phyloP scores from a whole-genome alignment of 2,797 vertebrate species.

The Phataginus tetradactyla region DNA sequence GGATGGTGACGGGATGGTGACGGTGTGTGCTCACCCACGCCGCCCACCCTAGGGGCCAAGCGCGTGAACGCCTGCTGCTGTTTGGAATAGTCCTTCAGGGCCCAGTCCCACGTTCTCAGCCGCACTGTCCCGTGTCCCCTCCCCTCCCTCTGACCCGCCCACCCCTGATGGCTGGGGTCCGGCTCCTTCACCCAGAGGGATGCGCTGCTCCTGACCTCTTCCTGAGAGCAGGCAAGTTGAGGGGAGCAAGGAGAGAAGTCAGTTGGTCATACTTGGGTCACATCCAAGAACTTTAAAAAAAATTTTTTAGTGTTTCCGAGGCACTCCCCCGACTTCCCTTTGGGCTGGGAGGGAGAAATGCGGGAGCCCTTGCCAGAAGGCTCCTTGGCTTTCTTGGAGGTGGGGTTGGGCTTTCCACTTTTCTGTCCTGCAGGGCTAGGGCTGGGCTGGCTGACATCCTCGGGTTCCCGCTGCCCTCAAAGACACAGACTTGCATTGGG shows the following conservation, averaged over 20 bases:
- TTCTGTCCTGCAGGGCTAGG: neutral
- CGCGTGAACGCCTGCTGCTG: accelerated
- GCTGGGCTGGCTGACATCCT: neutral
- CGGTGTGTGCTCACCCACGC: accelerated
- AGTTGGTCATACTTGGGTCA: neutral
- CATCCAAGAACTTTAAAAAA: neutral
- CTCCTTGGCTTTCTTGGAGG: neutral
- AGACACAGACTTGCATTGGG: neutral
- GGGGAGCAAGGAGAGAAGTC: neutral
- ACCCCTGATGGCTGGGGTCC: neutral
- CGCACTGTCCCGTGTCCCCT: neutral
- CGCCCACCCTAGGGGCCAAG: accelerated
- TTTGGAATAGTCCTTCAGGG: neutral
- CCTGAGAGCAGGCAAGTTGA: neutral
- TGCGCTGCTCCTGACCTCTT: neutral
- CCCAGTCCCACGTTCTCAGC: neutral
- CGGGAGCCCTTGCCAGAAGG: neutral
- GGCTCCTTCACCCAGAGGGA: neutral
- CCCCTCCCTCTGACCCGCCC: neutral
- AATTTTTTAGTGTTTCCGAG: neutral
- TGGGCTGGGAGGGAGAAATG: neutral
- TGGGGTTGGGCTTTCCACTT: neutral
- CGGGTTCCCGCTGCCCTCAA: neutral
- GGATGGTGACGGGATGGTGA: accelerated
- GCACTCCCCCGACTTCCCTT: neutral